Evolutionary conservation across 2,113 vertebrate species (phyloP).

Genomic region (Noctilio leporinus): DNA sequence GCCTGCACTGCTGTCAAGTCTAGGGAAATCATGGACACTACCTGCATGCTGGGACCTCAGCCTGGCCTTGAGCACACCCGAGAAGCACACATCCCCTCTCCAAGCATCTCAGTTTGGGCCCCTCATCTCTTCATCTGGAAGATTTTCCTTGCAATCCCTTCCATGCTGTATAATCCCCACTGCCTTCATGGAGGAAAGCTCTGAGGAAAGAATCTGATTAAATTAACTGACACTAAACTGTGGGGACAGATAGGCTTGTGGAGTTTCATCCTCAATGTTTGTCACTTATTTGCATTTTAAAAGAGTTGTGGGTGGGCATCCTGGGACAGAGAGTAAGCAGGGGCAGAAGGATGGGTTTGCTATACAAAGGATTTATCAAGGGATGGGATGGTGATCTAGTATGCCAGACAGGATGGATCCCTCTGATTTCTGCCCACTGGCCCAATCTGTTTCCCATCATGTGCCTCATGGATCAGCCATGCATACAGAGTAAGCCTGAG

Average conservation of each 20-base stretch:
- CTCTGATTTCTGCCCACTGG: neutral
- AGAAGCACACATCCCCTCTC: too few relatives aligned
- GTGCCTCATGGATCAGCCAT: fast-evolving
- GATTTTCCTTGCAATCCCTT: neutral
- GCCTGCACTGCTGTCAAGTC: neutral
- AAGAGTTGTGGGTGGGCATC: neutral
- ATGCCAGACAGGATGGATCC: fast-evolving
- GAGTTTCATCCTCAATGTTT: too few relatives aligned
- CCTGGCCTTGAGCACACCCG: too few relatives aligned
- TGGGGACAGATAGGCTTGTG: neutral
- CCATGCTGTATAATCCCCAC: neutral
- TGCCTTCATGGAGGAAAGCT: too few relatives aligned
- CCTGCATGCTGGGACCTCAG: neutral
- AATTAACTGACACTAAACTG: neutral
- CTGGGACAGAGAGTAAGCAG: neutral
- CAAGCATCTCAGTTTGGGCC: neutral
- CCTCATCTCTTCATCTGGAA: neutral
- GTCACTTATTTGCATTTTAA: neutral
- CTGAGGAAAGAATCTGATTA: neutral
- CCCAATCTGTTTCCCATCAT: neutral
- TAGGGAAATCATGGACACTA: neutral
- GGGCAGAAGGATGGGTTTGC: neutral
- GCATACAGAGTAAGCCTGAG: neutral
- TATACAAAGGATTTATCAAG: fast-evolving
- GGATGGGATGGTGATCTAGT: neutral